These are phyloP conservation scores for Lacanobia wlatinum DNA, from an alignment of 2,888 invertebrate species.

Conservation along the genomic window DNA sequence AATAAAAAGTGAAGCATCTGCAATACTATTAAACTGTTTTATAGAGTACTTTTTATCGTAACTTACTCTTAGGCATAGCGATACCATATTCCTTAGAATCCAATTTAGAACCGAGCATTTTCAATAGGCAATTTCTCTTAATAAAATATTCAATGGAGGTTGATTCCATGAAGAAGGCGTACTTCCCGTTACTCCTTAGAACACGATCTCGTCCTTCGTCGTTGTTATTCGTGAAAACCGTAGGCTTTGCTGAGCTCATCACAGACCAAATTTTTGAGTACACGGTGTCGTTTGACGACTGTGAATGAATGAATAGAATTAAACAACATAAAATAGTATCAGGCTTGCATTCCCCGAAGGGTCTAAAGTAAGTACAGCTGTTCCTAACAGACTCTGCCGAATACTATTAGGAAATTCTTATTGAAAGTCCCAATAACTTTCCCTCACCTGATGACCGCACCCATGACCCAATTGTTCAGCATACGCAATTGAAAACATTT, in stretches of 20 bases:
- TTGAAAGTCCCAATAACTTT: background rate
- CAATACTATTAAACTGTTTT: background rate
- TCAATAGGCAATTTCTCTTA: constrained; percentile 95
- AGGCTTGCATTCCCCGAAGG: background rate
- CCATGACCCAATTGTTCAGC: no score
- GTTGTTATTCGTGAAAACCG: constrained; percentile 95
- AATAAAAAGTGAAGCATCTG: background rate
- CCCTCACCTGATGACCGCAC: background rate
- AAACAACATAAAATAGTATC: background rate
- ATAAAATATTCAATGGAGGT: constrained; percentile 97
- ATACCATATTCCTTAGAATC: constrained; percentile 96
- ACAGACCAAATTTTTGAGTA: constrained; percentile 97
- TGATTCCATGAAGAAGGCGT: constrained; percentile 99
- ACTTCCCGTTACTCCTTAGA: constrained; percentile 93
- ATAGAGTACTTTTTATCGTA: background rate
- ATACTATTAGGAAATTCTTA: background rate
- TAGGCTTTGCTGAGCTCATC: constrained; percentile 95
- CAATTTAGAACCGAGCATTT: constrained; percentile 94
- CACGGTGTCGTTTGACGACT: constrained; percentile 95
- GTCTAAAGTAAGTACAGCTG: background rate
- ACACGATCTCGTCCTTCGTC: constrained; percentile 96
- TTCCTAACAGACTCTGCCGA: no score
- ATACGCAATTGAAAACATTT: no score
- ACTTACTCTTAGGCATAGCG: constrained; percentile 95
- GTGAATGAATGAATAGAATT: constrained; percentile 29